Base-by-base conservation (phyloP, 1,140 invertebrate species). In the Gyrodactylus bullatarudis region DNA sequence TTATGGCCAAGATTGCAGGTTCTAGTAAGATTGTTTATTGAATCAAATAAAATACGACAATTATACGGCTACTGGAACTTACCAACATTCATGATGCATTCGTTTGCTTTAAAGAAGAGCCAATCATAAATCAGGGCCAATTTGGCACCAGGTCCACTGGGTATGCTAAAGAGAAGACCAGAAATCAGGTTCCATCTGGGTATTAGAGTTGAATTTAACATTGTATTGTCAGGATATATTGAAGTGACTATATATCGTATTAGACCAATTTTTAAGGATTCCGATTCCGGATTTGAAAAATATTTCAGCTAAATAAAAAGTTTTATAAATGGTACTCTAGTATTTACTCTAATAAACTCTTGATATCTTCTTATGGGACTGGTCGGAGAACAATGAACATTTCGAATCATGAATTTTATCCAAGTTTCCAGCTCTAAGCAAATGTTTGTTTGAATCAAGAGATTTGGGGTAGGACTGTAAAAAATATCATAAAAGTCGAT, bases 101-200 rank as follows among this genome's bases (percentile, higher is more conserved):
- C 92, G 73, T 89, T 87, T 26, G 88, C 85, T 78, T 96, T 91
- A 81, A 89, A 96, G 79, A 94, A 90, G 1, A 95, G 82, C 92
- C 92, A 97, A 82, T 97, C 92, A 81, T 93, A 96, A 80, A 97
- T 96, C 19, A 96, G 81, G 8, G 91, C 89, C 68, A 96, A 80
- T 83, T 96, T 96, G 22, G 89, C 89, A 85, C 93, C 94, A 69
- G 91, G 88, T 23, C 89, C 88, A 23, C 90, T 90, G 25, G 70
- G 24, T 71, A 24, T 20, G 20, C 24, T 21, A n/a, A 71, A 21
- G 20, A 71, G 20, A 1, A 71, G 24, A 21, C 70, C 21, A 1
- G 70, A 71, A 71, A 71, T 71, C 1, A 24, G 20, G 8, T 21
- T 24, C 70, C 70, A 71, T 25, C 70, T 1, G 16, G 70, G 24